Evolutionary conservation across 2,797 vertebrate species (phyloP).

Genomic region (Phalloptychus januarius): DNA sequence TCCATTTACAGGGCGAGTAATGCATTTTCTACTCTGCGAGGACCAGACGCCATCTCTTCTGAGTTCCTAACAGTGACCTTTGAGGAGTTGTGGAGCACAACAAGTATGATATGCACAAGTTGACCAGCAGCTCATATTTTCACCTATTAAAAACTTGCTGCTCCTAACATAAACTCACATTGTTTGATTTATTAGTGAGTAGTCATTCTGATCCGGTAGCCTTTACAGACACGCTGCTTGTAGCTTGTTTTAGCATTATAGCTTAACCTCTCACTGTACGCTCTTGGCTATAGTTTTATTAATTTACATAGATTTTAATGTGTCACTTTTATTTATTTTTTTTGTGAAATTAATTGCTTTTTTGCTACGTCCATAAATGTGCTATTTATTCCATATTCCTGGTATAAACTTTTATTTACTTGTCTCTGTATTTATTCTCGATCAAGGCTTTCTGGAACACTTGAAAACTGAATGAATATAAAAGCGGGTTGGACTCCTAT

Average conservation of each 20-base stretch:
- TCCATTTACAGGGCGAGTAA: neutral
- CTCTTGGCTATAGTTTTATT: neutral
- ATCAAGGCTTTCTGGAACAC: no score
- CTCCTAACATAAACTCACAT: neutral
- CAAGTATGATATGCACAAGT: neutral
- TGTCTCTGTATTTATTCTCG: no score
- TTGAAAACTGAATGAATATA: no score
- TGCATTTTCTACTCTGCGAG: neutral
- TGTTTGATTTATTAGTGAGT: neutral
- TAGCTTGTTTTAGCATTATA: neutral
- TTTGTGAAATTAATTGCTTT: no score
- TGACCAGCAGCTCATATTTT: neutral
- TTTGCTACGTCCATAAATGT: no score
- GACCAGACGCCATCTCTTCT: slow-evolving; percentile 6
- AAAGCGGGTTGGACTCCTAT: no score
- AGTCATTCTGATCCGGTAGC: neutral
- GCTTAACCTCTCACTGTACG: neutral
- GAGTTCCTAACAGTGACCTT: slow-evolving; percentile 2
- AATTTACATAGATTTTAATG: neutral
- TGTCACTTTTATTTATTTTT: neutral
- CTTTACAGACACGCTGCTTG: neutral
- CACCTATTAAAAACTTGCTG: neutral
- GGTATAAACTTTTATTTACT: no score
- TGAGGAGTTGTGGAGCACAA: neutral
- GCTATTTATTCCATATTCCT: no score